Evolutionary conservation across 2,797 vertebrate species (phyloP).

Genomic region (Cygnus olor): DNA sequence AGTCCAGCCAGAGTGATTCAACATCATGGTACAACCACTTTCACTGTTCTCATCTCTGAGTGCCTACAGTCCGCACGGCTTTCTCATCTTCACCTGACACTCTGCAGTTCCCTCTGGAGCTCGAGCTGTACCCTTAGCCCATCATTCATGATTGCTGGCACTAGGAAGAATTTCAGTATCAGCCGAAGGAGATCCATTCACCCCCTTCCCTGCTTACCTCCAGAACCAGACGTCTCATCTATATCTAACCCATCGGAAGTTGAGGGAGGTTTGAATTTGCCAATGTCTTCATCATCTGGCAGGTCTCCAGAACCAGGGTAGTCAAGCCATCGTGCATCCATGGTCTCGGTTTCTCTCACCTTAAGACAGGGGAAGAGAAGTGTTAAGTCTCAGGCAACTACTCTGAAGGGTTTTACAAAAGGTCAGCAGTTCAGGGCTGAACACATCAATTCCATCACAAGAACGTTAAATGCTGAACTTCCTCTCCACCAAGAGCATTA

Average conservation of each 20-base stretch:
- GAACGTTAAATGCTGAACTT: not conserved
- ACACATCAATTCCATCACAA: not conserved
- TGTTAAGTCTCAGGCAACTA: not conserved
- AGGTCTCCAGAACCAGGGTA: conserved; percentile 82
- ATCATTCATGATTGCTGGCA: not conserved
- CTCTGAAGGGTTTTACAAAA: not conserved
- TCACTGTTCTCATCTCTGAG: not conserved
- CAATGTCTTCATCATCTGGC: conserved; percentile 78
- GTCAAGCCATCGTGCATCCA: conserved; percentile 82
- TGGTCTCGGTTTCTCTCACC: conserved; percentile 95
- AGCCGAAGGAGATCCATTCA: not conserved
- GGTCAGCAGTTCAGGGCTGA: not conserved
- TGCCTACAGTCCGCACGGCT: not conserved
- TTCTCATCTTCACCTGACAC: conserved; percentile 31
- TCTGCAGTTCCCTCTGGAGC: not conserved
- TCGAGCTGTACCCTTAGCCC: not conserved
- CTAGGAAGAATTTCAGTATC: not conserved
- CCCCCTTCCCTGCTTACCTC: conserved; percentile 79
- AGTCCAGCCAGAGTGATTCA: conserved; percentile 12
- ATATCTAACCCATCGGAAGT: conserved; percentile 60
- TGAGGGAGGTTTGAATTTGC: conserved; percentile 26
- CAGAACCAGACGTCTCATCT: conserved; percentile 87
- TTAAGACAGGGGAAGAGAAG: conserved; percentile 49
- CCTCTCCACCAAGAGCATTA: not conserved
- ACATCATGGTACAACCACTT: not conserved